Evolutionary conservation across 1,140 invertebrate species (phyloP), one percentile per base, ranked within the genome.

Genomic region (Caenorhabditis tropicalis): DNA sequence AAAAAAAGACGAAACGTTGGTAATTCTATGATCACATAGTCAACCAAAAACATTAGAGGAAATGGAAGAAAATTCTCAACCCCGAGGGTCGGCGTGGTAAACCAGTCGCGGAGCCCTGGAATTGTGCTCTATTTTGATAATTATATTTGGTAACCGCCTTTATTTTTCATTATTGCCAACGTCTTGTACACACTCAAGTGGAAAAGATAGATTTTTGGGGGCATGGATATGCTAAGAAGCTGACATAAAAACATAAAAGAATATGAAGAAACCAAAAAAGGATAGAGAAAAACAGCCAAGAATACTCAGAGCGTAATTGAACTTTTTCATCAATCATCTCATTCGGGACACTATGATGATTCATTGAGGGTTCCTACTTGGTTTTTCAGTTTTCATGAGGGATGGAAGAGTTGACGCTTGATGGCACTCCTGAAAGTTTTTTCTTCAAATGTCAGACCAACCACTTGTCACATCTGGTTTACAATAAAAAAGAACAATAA

Each of bases 111-210:
- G 53, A 56, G 65, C 65, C 33, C 65, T 74, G 36, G 65, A 74
- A 74, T 43, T 74, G 36, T 74, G 65, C 65, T 74, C 65, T 74
- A 43, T 74, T 36, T 65, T 65, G 29, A 65, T 74, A 74, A 74
- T 74, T 74, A 74, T 74, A 74, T 74, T 74, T 74, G n/a, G 65
- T 9, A 24, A 19, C 65, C 65, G 36, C 65, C 16, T 74, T 74
- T 43, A 74, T 74, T 74, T 43, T 74, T 43, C 36, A 36, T 27
- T 74, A 74, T 74, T 46, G 27, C 36, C 36, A n/a, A 15, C 65
- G 36, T 46, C 29, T 33, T 74, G 29, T 74, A 74, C 31, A 33
- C 31, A 36, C 29, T 65, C 58, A 36, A 65, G 58, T 74, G 65
- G 53, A n/a, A 43, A 16, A 6, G 58, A 36, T 33, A 43, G 36